These are phyloP conservation scores for Falcaria lacertinaria DNA, from an alignment of 2,888 invertebrate species.

Conservation along the genomic window DNA sequence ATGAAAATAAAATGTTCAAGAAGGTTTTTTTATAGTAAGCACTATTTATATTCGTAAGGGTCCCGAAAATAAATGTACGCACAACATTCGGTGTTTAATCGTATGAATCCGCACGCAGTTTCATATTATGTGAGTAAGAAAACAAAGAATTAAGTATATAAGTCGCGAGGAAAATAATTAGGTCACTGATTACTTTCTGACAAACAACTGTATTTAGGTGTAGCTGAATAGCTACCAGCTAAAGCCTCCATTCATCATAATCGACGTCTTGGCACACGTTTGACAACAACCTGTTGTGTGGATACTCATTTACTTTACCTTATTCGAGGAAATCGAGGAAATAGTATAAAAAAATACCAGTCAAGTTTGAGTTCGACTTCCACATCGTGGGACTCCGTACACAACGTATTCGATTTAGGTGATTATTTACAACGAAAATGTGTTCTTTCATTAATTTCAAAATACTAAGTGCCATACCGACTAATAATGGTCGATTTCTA, in stretches of 20 bases:
- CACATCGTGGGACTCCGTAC: no score
- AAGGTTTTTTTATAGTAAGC: not conserved
- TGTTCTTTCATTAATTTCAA: no score
- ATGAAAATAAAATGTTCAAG: not conserved
- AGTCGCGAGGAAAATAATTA: conserved; percentile 5
- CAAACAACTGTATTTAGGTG: conserved; percentile 5
- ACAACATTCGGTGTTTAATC: not conserved
- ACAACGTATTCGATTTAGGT: no score
- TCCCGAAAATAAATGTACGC: not conserved
- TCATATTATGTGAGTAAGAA: not conserved
- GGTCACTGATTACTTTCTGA: conserved; percentile 7
- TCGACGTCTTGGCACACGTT: not conserved
- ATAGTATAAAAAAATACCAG: no score
- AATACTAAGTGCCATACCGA: no score
- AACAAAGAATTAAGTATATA: not conserved
- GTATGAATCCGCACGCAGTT: not conserved
- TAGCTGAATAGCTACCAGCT: not conserved
- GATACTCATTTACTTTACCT: not conserved
- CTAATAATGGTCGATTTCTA: no score
- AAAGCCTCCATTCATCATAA: not conserved
- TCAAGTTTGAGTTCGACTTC: no score
- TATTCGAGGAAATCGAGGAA: no score
- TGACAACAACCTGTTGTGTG: not conserved
- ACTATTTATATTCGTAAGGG: not conserved
- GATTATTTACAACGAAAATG: no score